A percentile compares a stretch with the other conserved stretches of the same genome.
These are phyloP conservation scores for Streblospio benedicti DNA, from an alignment of 1,140 invertebrate species.

Conservation along the genomic window DNA sequence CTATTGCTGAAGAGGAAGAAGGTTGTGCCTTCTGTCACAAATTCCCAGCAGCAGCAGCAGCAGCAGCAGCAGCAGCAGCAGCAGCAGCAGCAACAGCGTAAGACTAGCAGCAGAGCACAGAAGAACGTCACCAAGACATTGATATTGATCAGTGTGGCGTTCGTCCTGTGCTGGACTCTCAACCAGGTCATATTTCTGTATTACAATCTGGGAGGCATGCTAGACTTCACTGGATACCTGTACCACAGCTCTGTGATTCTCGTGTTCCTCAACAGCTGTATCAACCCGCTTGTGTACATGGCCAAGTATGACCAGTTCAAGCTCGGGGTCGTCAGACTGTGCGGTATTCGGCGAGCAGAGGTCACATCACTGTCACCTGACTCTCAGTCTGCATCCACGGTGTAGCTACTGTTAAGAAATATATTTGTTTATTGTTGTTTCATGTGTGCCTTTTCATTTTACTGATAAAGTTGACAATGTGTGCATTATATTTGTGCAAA, in stretches of 20 bases:
- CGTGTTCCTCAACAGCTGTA: constrained; percentile 16
- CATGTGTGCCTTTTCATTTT: too few relatives aligned
- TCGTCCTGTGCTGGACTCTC: constrained; percentile 7
- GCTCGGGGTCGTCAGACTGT: neutral
- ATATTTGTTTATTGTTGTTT: too few relatives aligned
- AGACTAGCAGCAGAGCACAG: neutral
- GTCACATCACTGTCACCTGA: too few relatives aligned
- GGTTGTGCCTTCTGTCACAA: neutral
- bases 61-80: neutral
- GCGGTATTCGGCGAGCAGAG: too few relatives aligned
- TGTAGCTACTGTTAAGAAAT: too few relatives aligned
- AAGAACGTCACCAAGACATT: constrained; percentile 9
- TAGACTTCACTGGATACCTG: constrained; percentile 4
- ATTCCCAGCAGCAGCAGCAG: neutral
- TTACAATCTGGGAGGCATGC: constrained; percentile 7
- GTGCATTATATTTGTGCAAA: too few relatives aligned
- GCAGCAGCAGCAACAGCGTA: neutral
- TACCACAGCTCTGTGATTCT: constrained; percentile 14
- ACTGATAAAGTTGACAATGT: too few relatives aligned
- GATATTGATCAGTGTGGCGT: neutral
- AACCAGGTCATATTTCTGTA: constrained; percentile 5
- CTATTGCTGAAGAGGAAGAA: neutral
- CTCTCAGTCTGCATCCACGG: too few relatives aligned
- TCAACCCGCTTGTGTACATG: constrained; percentile 14
- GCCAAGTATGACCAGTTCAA: constrained; percentile 15